Evolutionary conservation across 1,140 invertebrate genomes (phyloP).

Genomic region (Aphis gossypii): DNA sequence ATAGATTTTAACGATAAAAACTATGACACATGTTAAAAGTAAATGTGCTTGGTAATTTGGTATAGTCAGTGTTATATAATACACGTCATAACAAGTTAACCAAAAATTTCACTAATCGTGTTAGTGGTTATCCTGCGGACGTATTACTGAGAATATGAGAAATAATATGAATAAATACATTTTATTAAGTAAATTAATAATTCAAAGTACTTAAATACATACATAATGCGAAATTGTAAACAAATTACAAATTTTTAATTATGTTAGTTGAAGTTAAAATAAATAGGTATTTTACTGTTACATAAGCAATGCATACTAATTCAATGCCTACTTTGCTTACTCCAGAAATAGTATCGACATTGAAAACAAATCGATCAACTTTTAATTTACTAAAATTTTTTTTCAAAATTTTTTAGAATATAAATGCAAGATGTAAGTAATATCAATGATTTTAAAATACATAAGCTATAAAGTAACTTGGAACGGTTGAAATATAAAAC

Average conservation of each 20-base stretch:
- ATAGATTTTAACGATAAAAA: not conserved
- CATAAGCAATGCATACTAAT: not conserved
- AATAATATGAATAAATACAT: not conserved
- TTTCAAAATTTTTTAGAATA: not conserved
- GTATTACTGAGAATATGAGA: not conserved
- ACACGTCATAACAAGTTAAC: not conserved
- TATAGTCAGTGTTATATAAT: not conserved
- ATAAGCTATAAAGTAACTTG: not conserved
- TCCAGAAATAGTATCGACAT: not conserved
- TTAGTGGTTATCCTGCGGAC: not conserved
- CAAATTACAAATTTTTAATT: no score
- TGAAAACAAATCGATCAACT: not conserved
- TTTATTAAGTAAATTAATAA: not conserved
- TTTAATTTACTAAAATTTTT: not conserved
- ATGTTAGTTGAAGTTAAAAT: not conserved
- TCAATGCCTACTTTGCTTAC: no score
- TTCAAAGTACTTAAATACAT: not conserved
- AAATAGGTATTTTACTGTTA: not conserved
- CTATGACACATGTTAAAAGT: not conserved
- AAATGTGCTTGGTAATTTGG: not conserved
- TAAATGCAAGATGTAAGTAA: not conserved
- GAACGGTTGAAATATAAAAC: not conserved
- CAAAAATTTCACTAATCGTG: not conserved
- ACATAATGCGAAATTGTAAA: no score
- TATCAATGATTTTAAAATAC: not conserved